phyloP scores from a whole-genome alignment of 2,113 vertebrate genomes.

The Riparia riparia region DNA sequence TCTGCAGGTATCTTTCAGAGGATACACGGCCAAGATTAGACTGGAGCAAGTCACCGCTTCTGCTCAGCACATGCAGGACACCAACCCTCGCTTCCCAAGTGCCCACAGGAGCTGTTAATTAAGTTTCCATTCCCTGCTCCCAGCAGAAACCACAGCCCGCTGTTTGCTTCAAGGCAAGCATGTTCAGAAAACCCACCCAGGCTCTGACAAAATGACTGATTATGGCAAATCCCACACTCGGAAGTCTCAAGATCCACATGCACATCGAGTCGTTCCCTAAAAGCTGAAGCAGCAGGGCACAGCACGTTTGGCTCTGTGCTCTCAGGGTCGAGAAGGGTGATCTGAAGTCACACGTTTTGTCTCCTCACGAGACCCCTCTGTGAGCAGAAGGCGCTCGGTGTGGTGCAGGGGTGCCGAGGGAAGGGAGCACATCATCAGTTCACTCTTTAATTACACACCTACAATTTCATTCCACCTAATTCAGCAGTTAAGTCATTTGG shows the following conservation, averaged over 20 bases:
- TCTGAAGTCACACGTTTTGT: not conserved
- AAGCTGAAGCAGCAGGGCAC: not conserved
- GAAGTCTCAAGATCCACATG: not conserved
- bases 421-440: not conserved
- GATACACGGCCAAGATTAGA: not conserved
- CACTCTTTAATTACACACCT: not conserved
- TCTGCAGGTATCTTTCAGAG: not conserved
- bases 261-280: not conserved
- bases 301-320: not conserved
- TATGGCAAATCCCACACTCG: not conserved
- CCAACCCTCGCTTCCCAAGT: not conserved
- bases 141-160: conserved; percentile 14
- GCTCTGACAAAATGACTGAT: not conserved
- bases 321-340: rapidly evolving
- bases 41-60: not conserved
- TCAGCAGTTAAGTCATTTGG: not conserved
- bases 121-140: conserved; percentile 14
- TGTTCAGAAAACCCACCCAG: not conserved
- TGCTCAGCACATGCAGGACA: not conserved
- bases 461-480: not conserved
- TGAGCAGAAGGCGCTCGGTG: not conserved
- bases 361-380: rapidly evolving
- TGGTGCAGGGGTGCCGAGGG: not conserved
- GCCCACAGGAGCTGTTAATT: not conserved
- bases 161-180: not conserved